Evolutionary conservation across 2,888 invertebrate genomes (phyloP), one percentile per base, ranked within the genome.

Genomic region (Campoplex capitator): DNA sequence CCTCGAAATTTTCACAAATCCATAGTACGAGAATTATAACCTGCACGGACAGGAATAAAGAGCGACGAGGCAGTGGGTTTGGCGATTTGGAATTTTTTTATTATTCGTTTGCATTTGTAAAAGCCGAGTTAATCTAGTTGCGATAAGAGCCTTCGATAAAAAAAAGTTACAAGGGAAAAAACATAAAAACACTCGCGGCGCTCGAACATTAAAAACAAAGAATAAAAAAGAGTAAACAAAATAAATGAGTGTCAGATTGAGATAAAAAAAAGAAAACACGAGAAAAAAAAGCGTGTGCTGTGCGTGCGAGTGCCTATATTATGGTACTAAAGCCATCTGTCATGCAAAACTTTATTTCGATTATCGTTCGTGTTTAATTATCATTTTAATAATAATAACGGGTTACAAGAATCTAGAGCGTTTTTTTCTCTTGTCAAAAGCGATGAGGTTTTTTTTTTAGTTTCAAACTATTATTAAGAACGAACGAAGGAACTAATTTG

Each of bases 321-420:
- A 79, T 83, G 79, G 73, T 71, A 54, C 80, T 56, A 76, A 77
- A 83, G 80, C 70, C 86, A 83, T 83, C 83, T 77, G 86, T 86
- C 86, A 83, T 77, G 71, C 86, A 80, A 83, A 48, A 83, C 73
- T 71, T 83, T 68, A 75, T 79, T 86, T 76, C 51, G 28, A 32
- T 48, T 83, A 45, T 45, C 35, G 28, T 32, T 48, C 74, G 74
- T 75, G 68, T 68, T 11, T 68, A 70, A 80, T 83, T 76, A 38
- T 54, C 51, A 32, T 54, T 83, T 76, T 38, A 79, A 51, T 71
- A 73, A 58, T 42, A 80, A 73, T 56, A 62, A 13, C 38, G 71
- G 28, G 42, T 16, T 9, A 62, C 32, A 35, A 6, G n/a, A 75
- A 54, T 35, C 56, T 32, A 13, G 23, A 28, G 13, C 45, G 38